These are phyloP conservation scores for Laupala kohalensis DNA, from an alignment of 1,140 invertebrate species.

Conservation along the genomic window DNA sequence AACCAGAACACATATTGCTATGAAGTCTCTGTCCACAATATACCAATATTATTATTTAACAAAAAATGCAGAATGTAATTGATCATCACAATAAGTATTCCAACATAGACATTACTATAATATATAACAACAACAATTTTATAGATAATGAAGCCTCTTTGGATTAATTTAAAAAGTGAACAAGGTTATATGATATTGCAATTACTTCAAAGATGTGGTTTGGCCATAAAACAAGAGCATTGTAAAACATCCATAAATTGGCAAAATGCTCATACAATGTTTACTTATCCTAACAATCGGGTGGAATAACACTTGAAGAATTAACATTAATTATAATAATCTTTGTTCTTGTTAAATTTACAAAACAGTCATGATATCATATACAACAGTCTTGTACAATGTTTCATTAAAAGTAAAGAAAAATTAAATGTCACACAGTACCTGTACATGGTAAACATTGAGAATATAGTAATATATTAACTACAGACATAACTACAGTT, in stretches of 20 bases:
- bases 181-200: not conserved
- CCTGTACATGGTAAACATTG: not conserved
- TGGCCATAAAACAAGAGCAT: not conserved
- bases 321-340: not conserved
- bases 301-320: not conserved
- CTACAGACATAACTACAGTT: constrained; percentile 5
- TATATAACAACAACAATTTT: not conserved
- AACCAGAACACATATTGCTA: too few species aligned
- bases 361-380: not conserved
- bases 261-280: not conserved
- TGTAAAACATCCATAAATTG: not conserved
- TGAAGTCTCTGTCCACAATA: too few species aligned
- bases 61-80: too few species aligned
- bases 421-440: not conserved
- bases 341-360: not conserved
- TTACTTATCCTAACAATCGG: not conserved
- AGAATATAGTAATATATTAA: not conserved
- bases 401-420: not conserved
- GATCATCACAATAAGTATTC: not conserved
- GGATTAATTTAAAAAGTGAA: not conserved
- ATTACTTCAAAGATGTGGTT: not conserved
- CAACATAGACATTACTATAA: not conserved
- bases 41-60: too few species aligned
- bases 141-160: not conserved
- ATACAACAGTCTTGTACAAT: not conserved